phyloP scores from a whole-genome alignment of 1,140 invertebrate genomes.

The Dufourea novaeangliae region DNA sequence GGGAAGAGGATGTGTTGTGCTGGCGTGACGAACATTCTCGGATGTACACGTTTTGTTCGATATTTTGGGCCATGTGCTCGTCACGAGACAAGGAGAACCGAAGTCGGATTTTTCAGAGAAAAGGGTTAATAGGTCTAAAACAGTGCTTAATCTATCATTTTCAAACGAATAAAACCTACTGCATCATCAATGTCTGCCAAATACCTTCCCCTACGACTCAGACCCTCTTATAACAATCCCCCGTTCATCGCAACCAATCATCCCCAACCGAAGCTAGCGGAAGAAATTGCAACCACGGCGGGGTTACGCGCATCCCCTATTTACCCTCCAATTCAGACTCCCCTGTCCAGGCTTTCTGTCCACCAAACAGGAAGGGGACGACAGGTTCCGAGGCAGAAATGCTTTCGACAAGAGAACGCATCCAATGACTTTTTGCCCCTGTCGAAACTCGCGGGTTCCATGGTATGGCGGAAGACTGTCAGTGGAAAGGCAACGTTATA shows the following conservation, averaged over 20 bases:
- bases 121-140: no score
- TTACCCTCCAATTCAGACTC: conserved; percentile 10
- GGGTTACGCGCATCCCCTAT: conserved; percentile 10
- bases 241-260: background rate
- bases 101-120: no score
- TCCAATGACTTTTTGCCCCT: background rate
- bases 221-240: no score
- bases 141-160: no score
- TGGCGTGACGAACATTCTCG: background rate
- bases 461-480: background rate
- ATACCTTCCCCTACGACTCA: no score
- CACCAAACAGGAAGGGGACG: background rate
- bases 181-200: no score
- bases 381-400: background rate
- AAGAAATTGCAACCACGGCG: background rate
- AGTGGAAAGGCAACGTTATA: background rate
- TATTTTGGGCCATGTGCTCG: no score
- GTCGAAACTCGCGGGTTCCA: background rate
- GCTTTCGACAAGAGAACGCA: background rate
- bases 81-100: no score
- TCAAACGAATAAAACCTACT: no score
- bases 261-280: background rate
- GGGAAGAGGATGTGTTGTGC: background rate
- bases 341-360: conserved; percentile 5
- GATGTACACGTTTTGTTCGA: background rate